Evolutionary conservation across 2,797 vertebrate genomes (phyloP).

Genomic region (Eremophila alpestris): DNA sequence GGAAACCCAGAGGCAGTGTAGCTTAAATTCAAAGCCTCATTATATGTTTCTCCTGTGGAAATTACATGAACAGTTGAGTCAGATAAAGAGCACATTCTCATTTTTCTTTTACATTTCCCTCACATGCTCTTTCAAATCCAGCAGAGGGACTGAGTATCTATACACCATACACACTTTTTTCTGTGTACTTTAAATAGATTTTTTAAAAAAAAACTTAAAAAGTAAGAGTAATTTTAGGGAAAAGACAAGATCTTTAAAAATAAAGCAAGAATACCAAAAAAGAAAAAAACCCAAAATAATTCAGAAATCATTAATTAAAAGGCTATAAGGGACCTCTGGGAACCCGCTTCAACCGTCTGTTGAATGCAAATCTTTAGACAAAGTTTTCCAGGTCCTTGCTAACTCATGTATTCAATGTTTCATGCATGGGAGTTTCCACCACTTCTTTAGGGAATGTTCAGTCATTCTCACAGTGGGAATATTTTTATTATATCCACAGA

Average conservation of each 20-base stretch:
- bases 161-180: not conserved
- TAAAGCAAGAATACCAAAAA: not conserved
- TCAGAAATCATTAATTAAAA: not conserved
- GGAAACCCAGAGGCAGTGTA: not conserved
- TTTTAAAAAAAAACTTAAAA: no score
- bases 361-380: not conserved
- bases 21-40: slow-evolving; percentile 55
- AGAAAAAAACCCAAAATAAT: not conserved
- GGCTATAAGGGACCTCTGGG: not conserved
- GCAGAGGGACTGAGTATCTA: not conserved
- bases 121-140: not conserved
- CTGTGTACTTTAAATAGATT: not conserved
- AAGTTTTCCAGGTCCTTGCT: not conserved
- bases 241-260: not conserved
- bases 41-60: slow-evolving; percentile 42
- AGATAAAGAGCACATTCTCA: slow-evolving; percentile 45
- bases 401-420: not conserved
- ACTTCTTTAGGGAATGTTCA: not conserved
- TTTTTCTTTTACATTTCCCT: slow-evolving; percentile 10
- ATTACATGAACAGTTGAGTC: slow-evolving; percentile 57
- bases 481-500: not conserved
- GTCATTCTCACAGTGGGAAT: not conserved
- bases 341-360: not conserved
- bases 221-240: not conserved
- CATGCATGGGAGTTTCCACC: not conserved